phyloP scores from a whole-genome alignment of 2,888 invertebrate species.

The Netelia fuscicornis region DNA sequence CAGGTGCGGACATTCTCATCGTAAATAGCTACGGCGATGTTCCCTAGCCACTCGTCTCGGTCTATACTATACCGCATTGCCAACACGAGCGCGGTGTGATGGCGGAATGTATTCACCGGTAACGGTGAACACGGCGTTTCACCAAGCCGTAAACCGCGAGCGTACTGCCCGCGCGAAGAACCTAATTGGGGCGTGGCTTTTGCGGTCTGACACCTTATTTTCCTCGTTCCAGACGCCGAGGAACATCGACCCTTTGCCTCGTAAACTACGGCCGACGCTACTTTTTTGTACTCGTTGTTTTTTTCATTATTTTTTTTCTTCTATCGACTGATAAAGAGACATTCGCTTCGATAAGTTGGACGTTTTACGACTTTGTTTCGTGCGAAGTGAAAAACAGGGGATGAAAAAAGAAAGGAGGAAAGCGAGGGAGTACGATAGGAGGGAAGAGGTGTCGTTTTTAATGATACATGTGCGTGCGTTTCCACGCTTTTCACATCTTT shows the following conservation, averaged over 20 bases:
- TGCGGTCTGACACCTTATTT: conserved; percentile 68
- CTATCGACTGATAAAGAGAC: background rate
- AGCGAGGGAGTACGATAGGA: background rate
- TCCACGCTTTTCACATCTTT: conserved; percentile 71
- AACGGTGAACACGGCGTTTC: conserved; percentile 61
- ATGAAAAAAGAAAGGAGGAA: conserved; percentile 1
- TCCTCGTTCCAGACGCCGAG: conserved; percentile 48
- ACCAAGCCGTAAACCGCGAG: conserved; percentile 76
- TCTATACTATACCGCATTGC: conserved; percentile 41
- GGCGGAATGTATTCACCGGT: conserved; percentile 61
- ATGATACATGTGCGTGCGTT: conserved; percentile 82
- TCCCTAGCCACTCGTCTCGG: conserved; percentile 55
- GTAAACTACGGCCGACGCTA: conserved; percentile 4
- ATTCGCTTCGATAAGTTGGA: background rate
- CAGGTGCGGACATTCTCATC: conserved; percentile 84
- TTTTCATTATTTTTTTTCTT: background rate
- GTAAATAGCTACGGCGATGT: conserved; percentile 77
- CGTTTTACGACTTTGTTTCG: conserved; percentile 3
- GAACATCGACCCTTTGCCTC: conserved; percentile 30
- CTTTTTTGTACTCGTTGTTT: background rate
- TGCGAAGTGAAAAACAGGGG: conserved; percentile 6
- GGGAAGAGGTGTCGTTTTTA: conserved; percentile 79
- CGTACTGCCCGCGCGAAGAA: conserved; percentile 71
- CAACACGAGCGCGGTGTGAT: background rate
- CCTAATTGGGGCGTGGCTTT: conserved; percentile 83